Conservation (phyloP, 2,888 invertebrate species). For the Geophilus truncorum region DNA sequence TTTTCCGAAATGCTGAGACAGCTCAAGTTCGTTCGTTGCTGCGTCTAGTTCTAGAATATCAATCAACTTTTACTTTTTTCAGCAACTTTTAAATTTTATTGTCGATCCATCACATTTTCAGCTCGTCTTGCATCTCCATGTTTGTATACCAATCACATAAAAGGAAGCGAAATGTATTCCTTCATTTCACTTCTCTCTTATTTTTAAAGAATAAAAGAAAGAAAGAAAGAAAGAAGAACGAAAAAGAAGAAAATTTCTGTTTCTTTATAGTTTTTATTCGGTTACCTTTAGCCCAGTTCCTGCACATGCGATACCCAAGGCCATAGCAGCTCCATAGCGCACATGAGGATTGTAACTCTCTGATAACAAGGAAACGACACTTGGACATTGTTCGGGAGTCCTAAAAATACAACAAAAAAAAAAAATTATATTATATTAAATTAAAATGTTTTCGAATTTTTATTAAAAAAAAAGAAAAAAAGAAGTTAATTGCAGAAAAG, state of each 20-base stretch:
- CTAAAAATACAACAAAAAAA: slow-evolving; percentile 51
- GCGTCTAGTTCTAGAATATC: background rate
- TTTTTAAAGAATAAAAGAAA: background rate
- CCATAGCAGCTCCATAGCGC: slow-evolving; percentile 98
- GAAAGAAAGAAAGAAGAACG: background rate
- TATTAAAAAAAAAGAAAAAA: background rate
- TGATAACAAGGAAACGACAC: slow-evolving; percentile 91
- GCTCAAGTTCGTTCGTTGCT: no score
- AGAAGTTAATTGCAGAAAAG: background rate
- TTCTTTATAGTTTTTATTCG: background rate
- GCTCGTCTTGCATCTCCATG: background rate
- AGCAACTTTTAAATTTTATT: background rate
- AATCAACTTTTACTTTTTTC: background rate
- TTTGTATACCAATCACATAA: no score
- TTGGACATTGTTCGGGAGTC: slow-evolving; percentile 90
- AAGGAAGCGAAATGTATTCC: no score
- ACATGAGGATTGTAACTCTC: slow-evolving; percentile 99
- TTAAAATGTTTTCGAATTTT: background rate
- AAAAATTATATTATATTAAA: background rate
- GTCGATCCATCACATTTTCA: background rate
- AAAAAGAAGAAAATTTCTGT: background rate
- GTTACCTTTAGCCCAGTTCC: slow-evolving; percentile 79
- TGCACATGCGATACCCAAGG: slow-evolving; percentile 96
- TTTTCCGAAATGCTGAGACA: background rate
- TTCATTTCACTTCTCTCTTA: background rate